Evolutionary conservation across 1,140 invertebrate genomes (phyloP).

Genomic region (Ectropis grisescens): DNA sequence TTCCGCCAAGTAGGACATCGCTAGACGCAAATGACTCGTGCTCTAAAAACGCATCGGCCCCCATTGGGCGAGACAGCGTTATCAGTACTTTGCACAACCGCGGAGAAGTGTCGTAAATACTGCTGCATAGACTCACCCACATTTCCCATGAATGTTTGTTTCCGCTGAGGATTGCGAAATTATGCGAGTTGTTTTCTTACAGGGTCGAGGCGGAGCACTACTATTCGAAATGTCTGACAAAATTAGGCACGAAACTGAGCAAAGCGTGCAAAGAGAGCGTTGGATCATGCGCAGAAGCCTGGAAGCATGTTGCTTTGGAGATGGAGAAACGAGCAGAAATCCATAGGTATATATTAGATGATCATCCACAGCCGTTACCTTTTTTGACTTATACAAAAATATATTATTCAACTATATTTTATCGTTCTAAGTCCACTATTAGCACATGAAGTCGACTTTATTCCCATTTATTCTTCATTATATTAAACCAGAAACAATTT

Average conservation of each 20-base stretch:
- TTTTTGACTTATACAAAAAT: no score
- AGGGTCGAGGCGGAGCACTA: slow-evolving; percentile 90
- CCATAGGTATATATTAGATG: slow-evolving; percentile 76
- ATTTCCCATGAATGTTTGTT: slow-evolving; percentile 10
- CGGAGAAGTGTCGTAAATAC: no score
- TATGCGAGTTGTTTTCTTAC: slow-evolving; percentile 31
- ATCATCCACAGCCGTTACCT: slow-evolving; percentile 1
- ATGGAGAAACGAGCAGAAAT: slow-evolving; percentile 92
- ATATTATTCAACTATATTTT: no score
- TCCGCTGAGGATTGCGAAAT: slow-evolving; percentile 12
- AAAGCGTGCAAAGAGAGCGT: slow-evolving; percentile 85
- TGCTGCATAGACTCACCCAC: slow-evolving; percentile 11
- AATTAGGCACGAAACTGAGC: slow-evolving; percentile 86
- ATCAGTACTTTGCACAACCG: slow-evolving; percentile 18
- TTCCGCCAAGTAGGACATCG: slow-evolving; percentile 38
- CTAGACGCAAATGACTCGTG: slow-evolving; percentile 26
- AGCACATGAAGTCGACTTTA: no score
- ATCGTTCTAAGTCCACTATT: no score
- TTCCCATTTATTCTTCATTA: no score
- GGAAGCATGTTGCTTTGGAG: slow-evolving; percentile 90
- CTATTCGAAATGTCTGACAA: slow-evolving; percentile 91
- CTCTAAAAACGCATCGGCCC: slow-evolving; percentile 24
- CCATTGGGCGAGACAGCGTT: slow-evolving; percentile 17
- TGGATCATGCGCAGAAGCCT: slow-evolving; percentile 88
- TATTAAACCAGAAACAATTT: no score